Evolutionary conservation across 37 sponge, comb jelly and placozoan genomes (phyloP).

Genomic region (Hexactinellida sp.): DNA sequence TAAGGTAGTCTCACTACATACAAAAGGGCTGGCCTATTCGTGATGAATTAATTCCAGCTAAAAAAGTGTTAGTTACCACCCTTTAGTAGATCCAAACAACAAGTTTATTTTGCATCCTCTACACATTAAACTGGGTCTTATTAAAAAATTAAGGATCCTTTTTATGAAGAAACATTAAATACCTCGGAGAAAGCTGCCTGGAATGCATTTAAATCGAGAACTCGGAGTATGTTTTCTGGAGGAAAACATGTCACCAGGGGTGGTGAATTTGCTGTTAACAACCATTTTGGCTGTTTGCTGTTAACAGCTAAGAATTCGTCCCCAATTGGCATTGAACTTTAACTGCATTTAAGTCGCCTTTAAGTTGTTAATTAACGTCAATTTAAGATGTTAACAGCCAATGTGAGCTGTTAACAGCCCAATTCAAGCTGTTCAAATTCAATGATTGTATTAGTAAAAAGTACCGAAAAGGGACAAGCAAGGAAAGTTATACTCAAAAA

Average conservation of each 20-base stretch:
- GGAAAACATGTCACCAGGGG: neutral
- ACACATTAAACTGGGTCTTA: neutral
- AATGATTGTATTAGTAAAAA: too few species aligned
- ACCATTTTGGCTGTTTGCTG: too few species aligned
- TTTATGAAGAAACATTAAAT: neutral
- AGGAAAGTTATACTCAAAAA: too few species aligned
- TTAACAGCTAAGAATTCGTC: too few species aligned
- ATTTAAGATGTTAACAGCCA: too few species aligned
- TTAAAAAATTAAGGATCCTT: neutral
- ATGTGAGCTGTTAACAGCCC: too few species aligned
- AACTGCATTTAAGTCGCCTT: too few species aligned
- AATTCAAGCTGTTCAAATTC: too few species aligned
- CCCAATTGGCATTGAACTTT: too few species aligned
- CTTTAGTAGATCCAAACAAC: neutral
- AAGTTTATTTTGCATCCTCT: neutral
- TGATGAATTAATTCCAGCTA: neutral
- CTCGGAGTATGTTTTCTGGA: neutral
- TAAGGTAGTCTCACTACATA: neutral
- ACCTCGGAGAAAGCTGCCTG: neutral
- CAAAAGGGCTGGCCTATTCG: neutral
- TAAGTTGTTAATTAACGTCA: too few species aligned
- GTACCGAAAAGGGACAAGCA: too few species aligned
- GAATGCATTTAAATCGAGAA: neutral
- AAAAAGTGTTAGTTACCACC: neutral
- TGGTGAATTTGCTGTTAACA: too few species aligned